Percentiles rank a stretch among this genome's conserved stretches.
Conservation (phyloP, 2,113 vertebrate species). For the Crypturellus undulatus region DNA sequence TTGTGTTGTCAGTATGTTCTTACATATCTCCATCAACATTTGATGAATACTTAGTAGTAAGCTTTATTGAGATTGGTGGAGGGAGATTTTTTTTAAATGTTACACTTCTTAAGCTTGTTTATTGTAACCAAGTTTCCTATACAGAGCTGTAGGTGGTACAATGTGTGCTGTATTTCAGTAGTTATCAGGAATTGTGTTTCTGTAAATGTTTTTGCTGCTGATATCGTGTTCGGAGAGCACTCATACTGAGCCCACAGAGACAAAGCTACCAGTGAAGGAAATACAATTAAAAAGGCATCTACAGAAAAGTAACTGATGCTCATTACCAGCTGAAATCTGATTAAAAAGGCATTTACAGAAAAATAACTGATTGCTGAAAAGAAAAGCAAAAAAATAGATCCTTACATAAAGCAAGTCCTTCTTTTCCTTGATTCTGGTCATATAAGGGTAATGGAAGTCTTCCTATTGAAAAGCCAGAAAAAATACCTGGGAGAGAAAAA, state of each 20-base stretch:
- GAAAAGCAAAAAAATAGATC: background rate
- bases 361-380: background rate
- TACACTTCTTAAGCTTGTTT: background rate
- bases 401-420: background rate
- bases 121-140: background rate
- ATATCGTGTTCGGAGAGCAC: background rate
- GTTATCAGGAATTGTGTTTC: background rate
- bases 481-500: conserved; percentile 11
- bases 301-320: background rate
- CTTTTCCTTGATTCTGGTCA: background rate
- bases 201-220: background rate
- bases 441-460: background rate
- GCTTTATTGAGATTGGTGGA: background rate
- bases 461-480: background rate
- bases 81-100: background rate
- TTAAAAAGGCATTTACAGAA: conserved; percentile 15
- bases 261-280: background rate
- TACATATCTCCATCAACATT: background rate
- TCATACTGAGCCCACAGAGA: background rate
- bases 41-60: background rate
- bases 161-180: background rate
- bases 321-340: background rate
- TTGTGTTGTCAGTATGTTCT: background rate
- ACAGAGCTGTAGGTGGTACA: background rate
- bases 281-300: conserved; percentile 2